These are phyloP conservation scores for Poeciliopsis presidionis DNA, from an alignment of 2,797 vertebrate genomes.

Conservation along the genomic window DNA sequence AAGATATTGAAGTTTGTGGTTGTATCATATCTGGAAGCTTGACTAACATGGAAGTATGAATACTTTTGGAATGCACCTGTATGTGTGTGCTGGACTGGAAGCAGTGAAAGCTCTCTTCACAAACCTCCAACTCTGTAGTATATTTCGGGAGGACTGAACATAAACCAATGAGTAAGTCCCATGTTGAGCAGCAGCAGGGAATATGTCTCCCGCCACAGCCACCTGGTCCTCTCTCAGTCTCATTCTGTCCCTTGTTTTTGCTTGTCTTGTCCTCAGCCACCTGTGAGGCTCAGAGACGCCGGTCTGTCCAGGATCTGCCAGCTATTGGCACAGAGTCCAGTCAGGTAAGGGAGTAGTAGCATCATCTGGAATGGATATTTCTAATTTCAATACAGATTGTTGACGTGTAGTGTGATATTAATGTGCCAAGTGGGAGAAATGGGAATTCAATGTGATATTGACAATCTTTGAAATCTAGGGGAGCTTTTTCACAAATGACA, in stretches of 20 bases:
- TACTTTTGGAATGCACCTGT: neutral
- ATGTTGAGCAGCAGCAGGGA: constrained; percentile 36
- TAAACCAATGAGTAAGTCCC: constrained; percentile 81
- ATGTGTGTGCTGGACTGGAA: constrained; percentile 19
- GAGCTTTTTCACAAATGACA: neutral
- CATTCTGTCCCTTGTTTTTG: constrained; percentile 61
- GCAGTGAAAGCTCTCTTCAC: constrained; percentile 59
- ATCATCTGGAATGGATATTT: neutral
- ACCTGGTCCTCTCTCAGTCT: constrained; percentile 55
- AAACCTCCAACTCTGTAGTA: constrained; percentile 56
- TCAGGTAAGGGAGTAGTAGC: constrained; percentile 84
- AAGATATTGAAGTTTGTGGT: neutral
- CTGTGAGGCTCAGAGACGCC: constrained; percentile 92
- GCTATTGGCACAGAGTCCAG: constrained; percentile 89
- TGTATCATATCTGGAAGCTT: neutral
- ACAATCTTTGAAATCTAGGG: neutral
- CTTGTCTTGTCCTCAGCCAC: constrained; percentile 75
- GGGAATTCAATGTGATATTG: neutral
- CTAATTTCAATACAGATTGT: neutral
- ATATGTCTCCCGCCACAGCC: constrained; percentile 22
- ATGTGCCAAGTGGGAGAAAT: neutral
- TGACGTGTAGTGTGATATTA: neutral
- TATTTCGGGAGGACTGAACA: constrained; percentile 73
- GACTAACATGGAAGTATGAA: neutral
- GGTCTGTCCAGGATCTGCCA: constrained; percentile 95